A percentile compares a stretch with the other conserved stretches of the same genome.
phyloP scores from a whole-genome alignment of 2,113 vertebrate genomes.

The Hylia prasina region DNA sequence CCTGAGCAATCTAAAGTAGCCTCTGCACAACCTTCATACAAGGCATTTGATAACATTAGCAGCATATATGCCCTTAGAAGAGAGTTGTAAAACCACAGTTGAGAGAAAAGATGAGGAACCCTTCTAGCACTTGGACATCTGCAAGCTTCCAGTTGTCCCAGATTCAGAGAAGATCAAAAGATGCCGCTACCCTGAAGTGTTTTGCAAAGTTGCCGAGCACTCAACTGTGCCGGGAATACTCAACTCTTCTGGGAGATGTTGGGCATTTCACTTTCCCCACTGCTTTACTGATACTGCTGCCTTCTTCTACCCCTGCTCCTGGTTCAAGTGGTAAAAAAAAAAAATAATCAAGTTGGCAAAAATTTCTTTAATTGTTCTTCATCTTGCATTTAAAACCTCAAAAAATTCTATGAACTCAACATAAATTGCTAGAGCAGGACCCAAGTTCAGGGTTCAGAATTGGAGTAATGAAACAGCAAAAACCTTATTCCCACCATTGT shows the following conservation, averaged over 20 bases:
- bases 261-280: background rate
- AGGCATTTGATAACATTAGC: background rate
- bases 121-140: background rate
- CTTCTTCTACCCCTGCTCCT: background rate
- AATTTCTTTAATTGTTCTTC: background rate
- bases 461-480: background rate
- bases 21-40: background rate
- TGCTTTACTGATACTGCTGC: background rate
- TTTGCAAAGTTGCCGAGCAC: background rate
- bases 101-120: background rate
- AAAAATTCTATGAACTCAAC: background rate
- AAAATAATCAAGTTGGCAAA: background rate
- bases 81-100: background rate
- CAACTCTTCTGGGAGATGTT: background rate
- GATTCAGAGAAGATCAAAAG: background rate
- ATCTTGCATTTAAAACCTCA: background rate
- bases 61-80: background rate
- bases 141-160: background rate
- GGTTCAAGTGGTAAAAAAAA: background rate
- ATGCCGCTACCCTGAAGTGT: accelerated
- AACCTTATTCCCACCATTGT: background rate
- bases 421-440: background rate
- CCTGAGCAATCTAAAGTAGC: background rate
- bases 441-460: background rate
- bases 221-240: background rate